Conservation (phyloP, 2,888 invertebrate genomes). For the Plebejus melissa region DNA sequence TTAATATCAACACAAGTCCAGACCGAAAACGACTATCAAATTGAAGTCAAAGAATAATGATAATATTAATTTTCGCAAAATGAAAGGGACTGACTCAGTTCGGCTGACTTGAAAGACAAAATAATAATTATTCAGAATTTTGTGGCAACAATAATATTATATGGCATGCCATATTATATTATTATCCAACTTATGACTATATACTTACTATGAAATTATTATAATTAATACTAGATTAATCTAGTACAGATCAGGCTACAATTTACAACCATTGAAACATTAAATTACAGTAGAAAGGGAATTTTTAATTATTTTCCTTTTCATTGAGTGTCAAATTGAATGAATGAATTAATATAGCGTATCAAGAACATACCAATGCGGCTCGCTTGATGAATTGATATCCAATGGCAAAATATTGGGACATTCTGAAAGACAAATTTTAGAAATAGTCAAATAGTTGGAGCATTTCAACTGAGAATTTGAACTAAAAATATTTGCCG, state of each 20-base stretch:
- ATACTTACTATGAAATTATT: too few species aligned
- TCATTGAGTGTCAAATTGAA: background rate
- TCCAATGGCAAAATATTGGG: background rate
- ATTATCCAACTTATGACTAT: too few species aligned
- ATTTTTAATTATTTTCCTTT: background rate
- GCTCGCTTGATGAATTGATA: background rate
- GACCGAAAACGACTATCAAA: background rate
- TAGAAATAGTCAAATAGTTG: slow-evolving; percentile 9
- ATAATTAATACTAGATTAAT: too few species aligned
- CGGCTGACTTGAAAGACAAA: too few species aligned
- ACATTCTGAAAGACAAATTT: slow-evolving; percentile 2
- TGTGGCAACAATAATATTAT: too few species aligned
- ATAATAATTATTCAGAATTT: too few species aligned
- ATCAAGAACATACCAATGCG: background rate
- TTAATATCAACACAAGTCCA: background rate
- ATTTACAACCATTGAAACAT: background rate
- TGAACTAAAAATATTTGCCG: background rate
- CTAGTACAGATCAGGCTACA: too few species aligned
- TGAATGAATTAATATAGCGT: background rate
- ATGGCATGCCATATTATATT: too few species aligned
- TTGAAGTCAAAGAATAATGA: background rate
- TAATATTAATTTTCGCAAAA: background rate
- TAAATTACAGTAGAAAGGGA: background rate
- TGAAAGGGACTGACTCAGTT: background rate
- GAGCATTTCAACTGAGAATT: background rate